Conservation (phyloP, 2,888 invertebrate species). For the Pherbina coryleti region DNA sequence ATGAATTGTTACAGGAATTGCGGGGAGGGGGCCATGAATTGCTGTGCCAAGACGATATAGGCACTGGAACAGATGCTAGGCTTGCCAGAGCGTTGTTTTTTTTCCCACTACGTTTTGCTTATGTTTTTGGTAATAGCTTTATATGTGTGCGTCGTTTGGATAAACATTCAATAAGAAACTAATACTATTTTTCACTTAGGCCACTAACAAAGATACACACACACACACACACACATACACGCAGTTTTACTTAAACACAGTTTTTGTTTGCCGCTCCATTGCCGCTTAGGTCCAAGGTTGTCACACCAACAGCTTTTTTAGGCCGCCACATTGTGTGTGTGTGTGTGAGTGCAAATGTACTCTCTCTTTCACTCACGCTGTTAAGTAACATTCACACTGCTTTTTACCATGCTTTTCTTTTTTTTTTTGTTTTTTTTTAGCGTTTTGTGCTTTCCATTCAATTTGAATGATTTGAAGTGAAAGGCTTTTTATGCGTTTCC, state of each 20-base stretch:
- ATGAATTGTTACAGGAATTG: neutral
- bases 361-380: neutral
- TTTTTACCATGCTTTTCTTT: neutral
- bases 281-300: neutral
- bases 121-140: too few species aligned
- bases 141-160: neutral
- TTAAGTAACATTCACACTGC: neutral
- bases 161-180: conserved; percentile 16
- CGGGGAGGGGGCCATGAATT: too few species aligned
- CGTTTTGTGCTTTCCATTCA: conserved; percentile 18
- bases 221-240: neutral
- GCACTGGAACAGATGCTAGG: neutral
- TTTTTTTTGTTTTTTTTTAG: neutral
- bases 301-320: neutral
- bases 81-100: neutral
- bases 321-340: neutral
- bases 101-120: neutral
- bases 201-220: neutral
- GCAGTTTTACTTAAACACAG: neutral
- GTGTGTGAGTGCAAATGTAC: neutral
- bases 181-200: conserved; percentile 7
- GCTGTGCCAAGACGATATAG: too few species aligned
- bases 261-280: neutral
- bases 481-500: conserved; percentile 31
- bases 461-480: conserved; percentile 16